Evolutionary conservation across 1,140 invertebrate species (phyloP), one percentile per base, ranked within the genome.

Genomic region (Bombus cullumanus): DNA sequence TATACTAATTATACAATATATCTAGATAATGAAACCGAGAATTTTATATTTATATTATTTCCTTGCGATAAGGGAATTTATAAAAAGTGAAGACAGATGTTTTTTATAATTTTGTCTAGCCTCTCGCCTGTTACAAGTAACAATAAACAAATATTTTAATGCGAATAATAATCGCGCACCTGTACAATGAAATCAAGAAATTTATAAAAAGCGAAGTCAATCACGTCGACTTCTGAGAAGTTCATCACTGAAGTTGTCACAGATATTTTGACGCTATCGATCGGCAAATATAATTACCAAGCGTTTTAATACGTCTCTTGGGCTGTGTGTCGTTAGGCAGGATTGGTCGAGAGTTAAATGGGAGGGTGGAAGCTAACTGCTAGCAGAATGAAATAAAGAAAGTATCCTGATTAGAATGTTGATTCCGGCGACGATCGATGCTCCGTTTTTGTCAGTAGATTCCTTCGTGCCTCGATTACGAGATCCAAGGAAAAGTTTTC

Each of bases 351-450:
- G 69, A 28, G 10, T 3, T 5, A 73, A 76, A 28, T 37, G 25
- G 13, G n/a, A 41, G 37, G 25, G 10, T 31, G 34, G 28, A 31
- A 25, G 34, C 39, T 59, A 57, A n/a, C 47, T 73, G 68, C 34
- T 37, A 10, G 31, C 25, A 13, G 34, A 22, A 83, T 79, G 71
- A 79, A 77, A 71, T 34, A 9, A 31, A 43, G 62, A 43, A 28
- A 13, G 57, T 41, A 64, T 72, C 64, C 68, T 69, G 83, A 64
- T 81, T 71, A 57, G 77, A 72, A 85, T 81, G 83, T 85, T 80
- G 77, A 85, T 85, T 53, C 77, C 78, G 53, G 10, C 9, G 28
- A 47, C 74, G 81, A 79, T 72, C 77, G 68, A 80, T 81, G 53
- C 28, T n/a, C 8, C 37, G 25, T 57, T 53, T 53, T 68, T 57